These are phyloP conservation scores for Staurois parvus DNA, from an alignment of 2,797 vertebrate genomes.

Conservation along the genomic window DNA sequence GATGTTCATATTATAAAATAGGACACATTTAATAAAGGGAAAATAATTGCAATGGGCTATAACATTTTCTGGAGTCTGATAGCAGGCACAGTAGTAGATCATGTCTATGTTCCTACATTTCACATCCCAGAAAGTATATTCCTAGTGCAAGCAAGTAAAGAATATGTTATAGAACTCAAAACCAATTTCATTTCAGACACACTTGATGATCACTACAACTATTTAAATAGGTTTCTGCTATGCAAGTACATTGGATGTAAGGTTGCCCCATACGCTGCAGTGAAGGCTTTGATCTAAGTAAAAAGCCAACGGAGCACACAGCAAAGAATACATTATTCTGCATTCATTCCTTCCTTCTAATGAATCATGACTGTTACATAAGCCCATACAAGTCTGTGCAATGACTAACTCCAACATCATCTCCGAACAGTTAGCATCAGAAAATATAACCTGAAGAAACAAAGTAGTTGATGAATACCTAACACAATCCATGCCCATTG, in stretches of 20 bases:
- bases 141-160: too few species aligned
- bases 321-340: neutral
- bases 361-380: conserved; percentile 10
- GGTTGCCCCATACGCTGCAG: neutral
- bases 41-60: too few species aligned
- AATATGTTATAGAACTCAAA: too few species aligned
- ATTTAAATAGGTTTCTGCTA: too few species aligned
- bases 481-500: neutral
- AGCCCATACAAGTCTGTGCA: neutral
- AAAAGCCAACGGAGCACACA: neutral
- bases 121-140: too few species aligned
- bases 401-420: neutral
- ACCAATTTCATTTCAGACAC: too few species aligned
- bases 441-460: neutral
- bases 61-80: too few species aligned
- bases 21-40: too few species aligned
- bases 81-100: too few species aligned
- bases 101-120: too few species aligned
- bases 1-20: too few species aligned
- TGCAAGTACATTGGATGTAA: neutral
- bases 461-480: neutral
- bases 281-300: neutral
- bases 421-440: neutral
- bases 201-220: too few species aligned
- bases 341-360: neutral